phyloP scores from a whole-genome alignment of 2,797 vertebrate species.

The Gambelia wislizenii region DNA sequence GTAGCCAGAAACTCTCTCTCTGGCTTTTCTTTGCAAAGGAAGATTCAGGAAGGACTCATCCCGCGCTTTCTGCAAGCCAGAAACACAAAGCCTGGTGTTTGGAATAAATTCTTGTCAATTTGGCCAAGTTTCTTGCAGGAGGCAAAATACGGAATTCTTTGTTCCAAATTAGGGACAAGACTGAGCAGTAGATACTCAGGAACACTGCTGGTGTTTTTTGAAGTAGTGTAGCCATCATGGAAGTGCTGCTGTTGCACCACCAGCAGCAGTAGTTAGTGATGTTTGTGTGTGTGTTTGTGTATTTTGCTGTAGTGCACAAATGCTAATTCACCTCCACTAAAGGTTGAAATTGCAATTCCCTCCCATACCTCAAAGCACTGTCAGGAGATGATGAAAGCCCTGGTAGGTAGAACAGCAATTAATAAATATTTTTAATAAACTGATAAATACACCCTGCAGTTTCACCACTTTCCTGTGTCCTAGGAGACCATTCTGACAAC shows the following conservation, averaged over 20 bases:
- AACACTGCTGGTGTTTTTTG: neutral
- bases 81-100: neutral
- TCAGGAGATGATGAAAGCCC: neutral
- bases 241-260: no score
- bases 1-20: neutral
- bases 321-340: neutral
- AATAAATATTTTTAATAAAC: no score
- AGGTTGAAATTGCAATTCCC: neutral
- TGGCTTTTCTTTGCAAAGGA: no score
- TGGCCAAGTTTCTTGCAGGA: no score
- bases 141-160: neutral
- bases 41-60: no score
- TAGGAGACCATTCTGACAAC: neutral
- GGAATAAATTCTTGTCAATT: no score
- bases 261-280: no score
- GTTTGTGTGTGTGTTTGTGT: neutral
- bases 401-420: no score
- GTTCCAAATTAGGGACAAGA: neutral
- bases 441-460: no score
- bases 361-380: neutral
- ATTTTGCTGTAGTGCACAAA: no score
- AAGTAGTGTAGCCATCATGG: neutral
- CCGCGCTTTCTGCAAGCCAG: no score
- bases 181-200: neutral
- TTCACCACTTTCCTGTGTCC: neutral